Evolutionary conservation across 2,797 vertebrate species (phyloP).

Genomic region (Odontamblyopus lacepedii): DNA sequence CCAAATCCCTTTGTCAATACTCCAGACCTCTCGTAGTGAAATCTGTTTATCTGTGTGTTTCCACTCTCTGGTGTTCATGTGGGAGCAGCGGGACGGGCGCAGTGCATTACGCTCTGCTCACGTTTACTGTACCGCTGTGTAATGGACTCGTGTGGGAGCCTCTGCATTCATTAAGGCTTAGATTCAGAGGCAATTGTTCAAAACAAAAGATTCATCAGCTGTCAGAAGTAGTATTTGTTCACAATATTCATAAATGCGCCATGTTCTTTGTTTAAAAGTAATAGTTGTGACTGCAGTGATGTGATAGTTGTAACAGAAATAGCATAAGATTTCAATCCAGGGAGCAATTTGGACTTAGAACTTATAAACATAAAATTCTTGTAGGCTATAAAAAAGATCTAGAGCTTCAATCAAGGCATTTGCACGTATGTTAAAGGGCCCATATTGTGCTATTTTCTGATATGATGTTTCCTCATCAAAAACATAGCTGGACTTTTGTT

Average conservation of each 20-base stretch:
- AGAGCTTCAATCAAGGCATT: no score
- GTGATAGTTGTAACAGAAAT: no score
- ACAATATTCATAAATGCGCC: neutral
- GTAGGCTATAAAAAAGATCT: no score
- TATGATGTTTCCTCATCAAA: no score
- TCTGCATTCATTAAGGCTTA: neutral
- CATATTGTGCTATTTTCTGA: no score
- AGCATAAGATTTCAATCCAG: no score
- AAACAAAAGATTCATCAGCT: neutral
- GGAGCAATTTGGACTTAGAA: no score
- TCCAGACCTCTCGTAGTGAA: slow-evolving; percentile 47
- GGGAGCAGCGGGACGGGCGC: slow-evolving; percentile 15
- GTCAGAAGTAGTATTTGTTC: neutral
- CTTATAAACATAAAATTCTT: no score
- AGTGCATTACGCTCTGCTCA: slow-evolving; percentile 33
- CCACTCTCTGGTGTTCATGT: slow-evolving; percentile 36
- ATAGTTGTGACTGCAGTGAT: no score
- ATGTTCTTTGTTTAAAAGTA: no score
- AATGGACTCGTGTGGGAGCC: slow-evolving; percentile 19
- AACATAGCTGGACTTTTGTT: no score
- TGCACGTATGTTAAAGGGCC: no score
- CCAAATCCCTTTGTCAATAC: slow-evolving; percentile 56
- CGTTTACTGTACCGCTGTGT: slow-evolving; percentile 6
- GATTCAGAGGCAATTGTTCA: neutral
- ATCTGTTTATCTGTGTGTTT: slow-evolving; percentile 53